Evolutionary conservation across 2,888 invertebrate species (phyloP), one percentile per base, ranked within the genome.

Genomic region (Lepidocyrtoides sp.): DNA sequence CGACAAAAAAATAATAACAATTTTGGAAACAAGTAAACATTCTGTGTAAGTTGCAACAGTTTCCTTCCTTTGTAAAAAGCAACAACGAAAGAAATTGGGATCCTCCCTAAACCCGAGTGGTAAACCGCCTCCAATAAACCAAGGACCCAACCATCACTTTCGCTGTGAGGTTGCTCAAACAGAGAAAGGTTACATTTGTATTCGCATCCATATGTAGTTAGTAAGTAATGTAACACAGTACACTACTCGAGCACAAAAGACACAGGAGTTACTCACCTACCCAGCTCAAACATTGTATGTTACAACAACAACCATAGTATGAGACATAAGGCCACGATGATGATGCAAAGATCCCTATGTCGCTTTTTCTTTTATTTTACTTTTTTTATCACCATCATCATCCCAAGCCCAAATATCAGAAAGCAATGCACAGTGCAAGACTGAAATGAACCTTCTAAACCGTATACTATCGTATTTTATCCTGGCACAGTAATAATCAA

Each of bases 51-150:
- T 84, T 86, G 77, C 20, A 88, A 88, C 79, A 75, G 41, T 66
- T 79, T 75, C 69, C 23, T 69, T 81, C 69, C 36, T 72, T 69
- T 54, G 51, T 66, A 66, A 69, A 82, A 57, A 82, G 82, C 57
- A 79, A 23, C 82, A 60, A 66, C 82, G 41, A 51, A 60, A 44
- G 23, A 90, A 72, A 36, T 44, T 66, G 69, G 48, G 90, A 81
- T 36, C 90, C 90, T 91, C 90, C 90, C 90, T 51, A 85, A 85
- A 86, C 5, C 84, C 44, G 79, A 66, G 48, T 60, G 66, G 79
- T 85, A 85, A 91, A 81, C 63, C 90, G 90, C 90, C 90, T 91
- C 90, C 90, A 81, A 85, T 54, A 75, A 63, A 26, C 23, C 20
- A 20, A 29, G 54, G 36, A 72, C 72, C 90, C 90, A 91, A 91